Evolutionary conservation across 2,113 vertebrate species (phyloP), one percentile per base, ranked within the genome.

Genomic region (Penelope pileata): DNA sequence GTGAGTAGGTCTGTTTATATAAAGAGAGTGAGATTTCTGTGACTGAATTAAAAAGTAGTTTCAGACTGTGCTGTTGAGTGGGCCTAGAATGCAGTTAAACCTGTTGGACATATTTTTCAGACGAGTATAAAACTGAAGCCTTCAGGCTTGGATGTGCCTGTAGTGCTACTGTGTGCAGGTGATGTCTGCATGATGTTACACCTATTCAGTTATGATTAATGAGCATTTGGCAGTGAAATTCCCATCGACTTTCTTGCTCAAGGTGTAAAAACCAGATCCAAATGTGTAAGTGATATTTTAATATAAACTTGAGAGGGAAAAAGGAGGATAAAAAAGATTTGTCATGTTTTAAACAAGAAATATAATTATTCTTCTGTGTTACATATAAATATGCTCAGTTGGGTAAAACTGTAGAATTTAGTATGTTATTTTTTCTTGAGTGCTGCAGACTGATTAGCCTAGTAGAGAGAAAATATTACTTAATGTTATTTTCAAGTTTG

Each of bases 401-500:
- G 70, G 72, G 42, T 73, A 63, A 7, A 34, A 36, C 0, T 83
- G 45, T 86, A 40, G 38, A 67, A 5, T 4, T 76, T 36, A 59
- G 30, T 58, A 18, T 8, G 8, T n/a, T 42, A 29, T 45, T 64
- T 21, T 24, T 19, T 54, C n/a, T 66, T 76, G 54, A 73, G 43
- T 83, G 50, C 68, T 67, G 34, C 48, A 81, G 76, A 70, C 60
- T 86, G 86, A 78, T 92, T 83, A 95, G 50, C 11, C 64, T 69
- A 83, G 30, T 3, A 9, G 89, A 94, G 38, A 78, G 62, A 82
- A 89, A 82, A 74, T n/a, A 12, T 69, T 83, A 66, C 51, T 91
- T 94, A 78, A 76, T 30, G n/a, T 83, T 67, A 90, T 63, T 92
- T 89, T 92, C 4, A 34, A 23, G 77, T 92, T 78, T 86, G 54